Evolutionary conservation across 2,797 vertebrate genomes (phyloP).

Genomic region (Amphiprion clarkii): DNA sequence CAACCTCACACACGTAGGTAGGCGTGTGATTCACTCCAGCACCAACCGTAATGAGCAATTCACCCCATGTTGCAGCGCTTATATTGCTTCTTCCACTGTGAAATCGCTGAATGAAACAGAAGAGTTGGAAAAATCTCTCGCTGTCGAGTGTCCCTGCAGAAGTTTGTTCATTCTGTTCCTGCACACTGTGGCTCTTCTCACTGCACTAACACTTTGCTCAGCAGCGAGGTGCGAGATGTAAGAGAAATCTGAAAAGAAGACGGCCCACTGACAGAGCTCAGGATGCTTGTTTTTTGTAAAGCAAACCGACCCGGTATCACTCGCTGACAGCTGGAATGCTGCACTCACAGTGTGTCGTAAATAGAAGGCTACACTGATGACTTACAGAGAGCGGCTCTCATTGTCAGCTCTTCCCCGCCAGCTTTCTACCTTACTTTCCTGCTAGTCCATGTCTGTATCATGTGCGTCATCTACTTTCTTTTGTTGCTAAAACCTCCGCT

Average conservation of each 20-base stretch:
- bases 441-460: conserved; percentile 7
- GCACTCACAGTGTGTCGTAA: conserved; percentile 24
- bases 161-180: conserved; percentile 14
- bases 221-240: conserved; percentile 26
- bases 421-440: background rate
- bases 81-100: conserved; percentile 47
- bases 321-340: conserved; percentile 40
- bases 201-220: conserved; percentile 39
- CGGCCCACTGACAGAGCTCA: conserved; percentile 25
- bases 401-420: conserved; percentile 5
- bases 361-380: conserved; percentile 43
- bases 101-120: conserved; percentile 50
- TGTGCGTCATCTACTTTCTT: conserved; percentile 3
- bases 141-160: conserved; percentile 10
- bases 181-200: conserved; percentile 4
- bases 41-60: conserved; percentile 53
- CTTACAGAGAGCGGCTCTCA: conserved; percentile 22
- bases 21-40: conserved; percentile 32
- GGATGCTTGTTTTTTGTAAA: conserved; percentile 15
- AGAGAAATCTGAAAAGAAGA: conserved; percentile 31
- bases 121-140: background rate
- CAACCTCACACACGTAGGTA: conserved; percentile 16
- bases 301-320: conserved; percentile 35
- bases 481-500: background rate
- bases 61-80: conserved; percentile 40